A percentile compares a stretch with the other conserved stretches of the same genome.
These are phyloP conservation scores for Mimachlamys varia DNA, from an alignment of 2,888 invertebrate genomes.

Conservation along the genomic window DNA sequence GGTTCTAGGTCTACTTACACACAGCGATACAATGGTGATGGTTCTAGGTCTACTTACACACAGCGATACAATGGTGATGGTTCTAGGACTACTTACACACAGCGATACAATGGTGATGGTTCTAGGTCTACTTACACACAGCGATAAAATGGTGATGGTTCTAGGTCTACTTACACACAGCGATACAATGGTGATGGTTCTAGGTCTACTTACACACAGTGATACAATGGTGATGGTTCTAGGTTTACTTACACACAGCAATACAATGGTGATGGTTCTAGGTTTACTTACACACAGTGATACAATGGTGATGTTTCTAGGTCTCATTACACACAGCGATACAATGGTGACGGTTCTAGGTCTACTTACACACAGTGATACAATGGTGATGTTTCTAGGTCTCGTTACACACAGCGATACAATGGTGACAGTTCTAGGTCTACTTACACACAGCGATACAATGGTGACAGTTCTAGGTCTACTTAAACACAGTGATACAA, in stretches of 20 bases:
- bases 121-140: conserved; percentile 77
- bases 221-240: conserved; percentile 82
- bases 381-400: conserved; percentile 81
- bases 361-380: conserved; percentile 80
- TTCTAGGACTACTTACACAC: conserved; percentile 77
- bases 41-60: conserved; percentile 76
- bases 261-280: conserved; percentile 82
- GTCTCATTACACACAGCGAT: conserved; percentile 80
- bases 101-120: conserved; percentile 82
- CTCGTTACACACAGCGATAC: conserved; percentile 81
- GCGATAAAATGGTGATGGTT: conserved; percentile 82
- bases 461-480: conserved; percentile 75
- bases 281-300: conserved; percentile 79
- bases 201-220: conserved; percentile 78
- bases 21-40: no score
- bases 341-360: conserved; percentile 82
- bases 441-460: conserved; percentile 81
- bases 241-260: conserved; percentile 78
- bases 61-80: conserved; percentile 82
- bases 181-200: conserved; percentile 82
- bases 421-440: conserved; percentile 78
- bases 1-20: no score
- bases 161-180: conserved; percentile 78
- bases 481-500: conserved; percentile 81
- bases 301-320: conserved; percentile 82